Evolutionary conservation across 2,113 vertebrate species (phyloP).

Genomic region (Menidia beryllina): DNA sequence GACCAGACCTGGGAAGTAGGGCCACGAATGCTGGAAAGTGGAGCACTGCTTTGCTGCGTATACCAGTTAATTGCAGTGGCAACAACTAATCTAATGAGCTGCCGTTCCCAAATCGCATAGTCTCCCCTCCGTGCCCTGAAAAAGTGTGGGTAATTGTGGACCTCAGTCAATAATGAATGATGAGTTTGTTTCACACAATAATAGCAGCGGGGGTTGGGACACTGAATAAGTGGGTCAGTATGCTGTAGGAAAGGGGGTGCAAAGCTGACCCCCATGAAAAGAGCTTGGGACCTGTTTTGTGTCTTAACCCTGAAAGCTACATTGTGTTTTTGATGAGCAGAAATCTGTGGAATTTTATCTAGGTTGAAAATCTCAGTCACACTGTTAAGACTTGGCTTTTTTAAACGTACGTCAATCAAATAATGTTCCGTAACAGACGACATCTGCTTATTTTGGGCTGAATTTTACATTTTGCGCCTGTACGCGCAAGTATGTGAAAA

Average conservation of each 20-base stretch:
- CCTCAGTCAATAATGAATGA: conserved; percentile 86
- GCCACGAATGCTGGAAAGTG: conserved; percentile 79
- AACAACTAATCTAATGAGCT: conserved; percentile 85
- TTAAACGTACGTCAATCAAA: not conserved
- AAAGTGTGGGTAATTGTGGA: conserved; percentile 79
- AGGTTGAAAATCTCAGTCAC: conserved; percentile 18
- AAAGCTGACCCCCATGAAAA: conserved; percentile 56
- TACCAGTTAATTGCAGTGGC: conserved; percentile 82
- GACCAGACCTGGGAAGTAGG: conserved; percentile 66
- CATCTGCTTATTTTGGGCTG: conserved; percentile 34
- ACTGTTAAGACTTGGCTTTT: conserved; percentile 21
- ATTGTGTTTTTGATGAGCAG: conserved; percentile 65
- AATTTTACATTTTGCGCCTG: conserved; percentile 27
- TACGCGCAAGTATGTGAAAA: conserved; percentile 59
- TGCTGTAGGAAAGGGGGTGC: conserved; percentile 71
- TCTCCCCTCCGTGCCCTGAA: conserved; percentile 74
- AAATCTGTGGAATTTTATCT: conserved; percentile 65
- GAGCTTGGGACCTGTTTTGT: conserved; percentile 60
- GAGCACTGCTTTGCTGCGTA: conserved; percentile 69
- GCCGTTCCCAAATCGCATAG: conserved; percentile 70
- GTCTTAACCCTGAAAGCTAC: conserved; percentile 62
- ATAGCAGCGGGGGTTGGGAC: conserved; percentile 81
- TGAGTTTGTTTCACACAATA: conserved; percentile 87
- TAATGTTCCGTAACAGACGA: conserved; percentile 23
- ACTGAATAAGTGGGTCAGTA: conserved; percentile 81